These are phyloP conservation scores for Pseudopleuronectes americanus DNA, from an alignment of 2,797 vertebrate genomes.

Conservation along the genomic window DNA sequence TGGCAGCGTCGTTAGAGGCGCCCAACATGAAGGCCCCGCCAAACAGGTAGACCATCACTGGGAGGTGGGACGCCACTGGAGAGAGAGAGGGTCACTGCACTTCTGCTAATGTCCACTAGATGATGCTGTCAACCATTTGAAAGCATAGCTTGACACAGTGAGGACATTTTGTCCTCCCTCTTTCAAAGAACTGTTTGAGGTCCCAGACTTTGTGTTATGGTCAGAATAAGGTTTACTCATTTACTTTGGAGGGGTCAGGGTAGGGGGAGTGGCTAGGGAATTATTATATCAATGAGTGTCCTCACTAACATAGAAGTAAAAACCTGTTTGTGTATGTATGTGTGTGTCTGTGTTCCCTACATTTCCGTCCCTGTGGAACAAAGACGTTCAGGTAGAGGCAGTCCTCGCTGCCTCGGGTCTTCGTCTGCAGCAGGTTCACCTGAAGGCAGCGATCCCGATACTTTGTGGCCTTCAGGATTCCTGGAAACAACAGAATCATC, in stretches of 20 bases:
- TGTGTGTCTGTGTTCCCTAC: conserved; percentile 41
- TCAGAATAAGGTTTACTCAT: too few species aligned
- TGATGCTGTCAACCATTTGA: too few species aligned
- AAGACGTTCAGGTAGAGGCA: conserved; percentile 93
- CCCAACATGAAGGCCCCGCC: conserved; percentile 88
- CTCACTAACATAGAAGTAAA: too few species aligned
- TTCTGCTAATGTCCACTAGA: too few species aligned
- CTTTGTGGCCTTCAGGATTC: conserved; percentile 67
- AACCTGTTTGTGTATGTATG: background rate
- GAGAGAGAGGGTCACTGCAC: background rate
- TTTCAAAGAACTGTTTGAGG: too few species aligned
- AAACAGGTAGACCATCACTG: conserved; percentile 90
- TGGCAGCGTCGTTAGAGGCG: conserved; percentile 78
- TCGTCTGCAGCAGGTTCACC: conserved; percentile 77
- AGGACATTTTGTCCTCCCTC: too few species aligned
- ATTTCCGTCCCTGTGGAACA: conserved; percentile 82
- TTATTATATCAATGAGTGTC: too few species aligned
- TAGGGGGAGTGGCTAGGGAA: too few species aligned
- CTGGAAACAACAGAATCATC: conserved; percentile 32
- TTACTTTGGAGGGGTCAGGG: too few species aligned
- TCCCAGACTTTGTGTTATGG: too few species aligned
- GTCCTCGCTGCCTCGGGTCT: conserved; percentile 81
- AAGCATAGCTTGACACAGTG: too few species aligned
- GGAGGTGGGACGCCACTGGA: conserved; percentile 86
- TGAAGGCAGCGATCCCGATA: conserved; percentile 85